These are phyloP conservation scores for Serilophus lunatus DNA, from an alignment of 2,113 vertebrate genomes.

Conservation along the genomic window DNA sequence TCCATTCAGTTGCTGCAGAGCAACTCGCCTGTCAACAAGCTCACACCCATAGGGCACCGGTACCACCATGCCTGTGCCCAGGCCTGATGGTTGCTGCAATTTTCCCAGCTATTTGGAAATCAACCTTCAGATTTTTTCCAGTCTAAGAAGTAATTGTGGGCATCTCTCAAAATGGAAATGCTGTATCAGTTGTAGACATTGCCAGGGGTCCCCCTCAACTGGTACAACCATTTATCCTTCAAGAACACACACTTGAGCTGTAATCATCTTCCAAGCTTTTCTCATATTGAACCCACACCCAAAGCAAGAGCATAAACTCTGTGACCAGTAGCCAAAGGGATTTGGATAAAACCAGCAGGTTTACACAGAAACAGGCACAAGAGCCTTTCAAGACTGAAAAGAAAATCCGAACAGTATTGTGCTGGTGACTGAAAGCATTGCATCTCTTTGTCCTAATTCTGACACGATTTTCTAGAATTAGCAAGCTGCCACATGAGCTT, in stretches of 20 bases:
- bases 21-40: background rate
- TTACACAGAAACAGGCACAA: background rate
- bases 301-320: background rate
- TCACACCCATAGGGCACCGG: fast-evolving
- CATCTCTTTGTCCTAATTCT: background rate
- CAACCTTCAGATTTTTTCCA: background rate
- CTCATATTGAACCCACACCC: background rate
- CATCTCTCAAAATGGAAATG: background rate
- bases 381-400: background rate
- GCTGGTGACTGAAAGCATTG: background rate
- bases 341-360: background rate
- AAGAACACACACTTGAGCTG: background rate
- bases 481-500: background rate
- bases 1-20: background rate
- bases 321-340: background rate
- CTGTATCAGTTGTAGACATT: background rate
- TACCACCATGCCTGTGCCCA: background rate
- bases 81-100: background rate
- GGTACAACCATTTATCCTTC: background rate
- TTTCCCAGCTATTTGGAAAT: background rate
- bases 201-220: background rate
- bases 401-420: background rate
- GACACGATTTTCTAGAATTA: background rate
- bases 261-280: background rate
- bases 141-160: background rate